Conservation (phyloP, 2,888 invertebrate species). For the Aspidiotus destructor region DNA sequence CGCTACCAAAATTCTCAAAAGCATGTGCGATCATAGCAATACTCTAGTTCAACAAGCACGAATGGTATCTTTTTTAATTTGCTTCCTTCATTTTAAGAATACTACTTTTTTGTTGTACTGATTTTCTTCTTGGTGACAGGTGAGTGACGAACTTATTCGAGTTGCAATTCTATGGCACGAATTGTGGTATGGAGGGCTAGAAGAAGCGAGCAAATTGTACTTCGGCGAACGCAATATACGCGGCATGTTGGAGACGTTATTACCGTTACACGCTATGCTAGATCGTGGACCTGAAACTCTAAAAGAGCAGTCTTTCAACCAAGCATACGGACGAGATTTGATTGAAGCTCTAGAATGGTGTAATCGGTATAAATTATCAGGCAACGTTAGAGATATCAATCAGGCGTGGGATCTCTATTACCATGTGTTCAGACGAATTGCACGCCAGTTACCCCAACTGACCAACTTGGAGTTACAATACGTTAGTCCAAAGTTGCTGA, state of each 20-base stretch:
- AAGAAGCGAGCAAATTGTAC: constrained; percentile 85
- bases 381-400: constrained; percentile 81
- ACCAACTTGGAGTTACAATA: constrained; percentile 88
- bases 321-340: constrained; percentile 90
- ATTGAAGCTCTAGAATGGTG: constrained; percentile 95
- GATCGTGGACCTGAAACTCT: constrained; percentile 89
- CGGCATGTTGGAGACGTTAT: constrained; percentile 92
- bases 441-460: constrained; percentile 83
- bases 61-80: constrained; percentile 55
- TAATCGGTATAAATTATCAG: constrained; percentile 61
- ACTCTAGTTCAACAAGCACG: constrained; percentile 89
- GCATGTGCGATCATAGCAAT: constrained; percentile 90
- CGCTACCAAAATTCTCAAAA: constrained; percentile 87
- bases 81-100: background rate
- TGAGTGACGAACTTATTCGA: constrained; percentile 84
- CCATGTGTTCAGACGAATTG: constrained; percentile 93
- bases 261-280: constrained; percentile 88
- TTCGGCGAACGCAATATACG: constrained; percentile 93
- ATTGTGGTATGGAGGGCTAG: constrained; percentile 96
- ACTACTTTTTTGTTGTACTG: background rate
- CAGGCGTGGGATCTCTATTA: constrained; percentile 99
- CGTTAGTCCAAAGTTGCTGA: constrained; percentile 83
- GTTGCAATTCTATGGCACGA: constrained; percentile 99
- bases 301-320: constrained; percentile 93
- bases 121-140: constrained; percentile 2